A percentile compares a stretch with the other conserved stretches of the same genome.
These are phyloP conservation scores for Acromyrmex heyeri DNA, from an alignment of 1,140 invertebrate genomes.

Conservation along the genomic window DNA sequence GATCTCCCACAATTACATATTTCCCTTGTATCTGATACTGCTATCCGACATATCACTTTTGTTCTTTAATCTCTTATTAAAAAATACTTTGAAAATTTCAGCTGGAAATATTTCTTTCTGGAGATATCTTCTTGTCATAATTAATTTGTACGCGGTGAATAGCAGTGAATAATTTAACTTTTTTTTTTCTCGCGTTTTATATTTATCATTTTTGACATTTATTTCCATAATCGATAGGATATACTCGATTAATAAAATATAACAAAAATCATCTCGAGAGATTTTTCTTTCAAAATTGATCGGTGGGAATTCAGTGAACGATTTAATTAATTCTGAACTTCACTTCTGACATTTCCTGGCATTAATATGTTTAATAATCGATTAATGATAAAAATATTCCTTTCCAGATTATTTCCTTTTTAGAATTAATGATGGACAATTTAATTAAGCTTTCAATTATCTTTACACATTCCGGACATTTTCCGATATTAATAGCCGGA, in stretches of 20 bases:
- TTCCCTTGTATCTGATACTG: not conserved
- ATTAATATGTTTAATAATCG: constrained; percentile 2
- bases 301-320: too few relatives aligned
- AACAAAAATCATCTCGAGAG: not conserved
- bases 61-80: not conserved
- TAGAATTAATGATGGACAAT: not conserved
- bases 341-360: not conserved
- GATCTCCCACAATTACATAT: not conserved
- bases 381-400: not conserved
- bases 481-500: not conserved
- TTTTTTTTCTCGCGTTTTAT: not conserved
- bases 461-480: not conserved
- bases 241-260: not conserved
- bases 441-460: not conserved
- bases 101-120: not conserved
- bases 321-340: not conserved
- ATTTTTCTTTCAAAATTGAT: not conserved
- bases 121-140: not conserved
- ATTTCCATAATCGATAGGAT: not conserved
- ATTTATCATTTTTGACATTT: not conserved
- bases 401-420: not conserved
- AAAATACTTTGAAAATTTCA: not conserved
- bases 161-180: not conserved
- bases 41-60: too few relatives aligned
- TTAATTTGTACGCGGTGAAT: not conserved